Base-by-base conservation (phyloP, 2,888 invertebrate species). In the Andrena minutula region DNA sequence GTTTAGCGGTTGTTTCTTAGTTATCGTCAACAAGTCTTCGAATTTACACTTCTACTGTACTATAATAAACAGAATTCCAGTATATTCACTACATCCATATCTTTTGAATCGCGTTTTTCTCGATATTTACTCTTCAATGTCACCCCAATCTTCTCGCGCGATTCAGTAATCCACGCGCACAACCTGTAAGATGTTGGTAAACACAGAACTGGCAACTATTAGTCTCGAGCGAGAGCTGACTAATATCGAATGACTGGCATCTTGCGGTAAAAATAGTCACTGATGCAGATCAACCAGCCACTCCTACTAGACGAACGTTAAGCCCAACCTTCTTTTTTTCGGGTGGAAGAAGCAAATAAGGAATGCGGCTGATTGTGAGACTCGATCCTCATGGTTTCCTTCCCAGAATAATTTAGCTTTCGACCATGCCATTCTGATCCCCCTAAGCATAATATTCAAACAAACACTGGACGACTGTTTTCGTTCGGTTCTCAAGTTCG, bases 221-320 rank as follows among this genome's bases (percentile, higher is more conserved):
- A 5, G 12, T 28, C 12, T 28, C 23, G 60, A 26, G 16, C 12
- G 47, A 28, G 12, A 20, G 20, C 60, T 70, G 58, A 70, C 70
- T 70, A 70, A 70, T 8, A 56, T 12, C 23, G 28, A 60, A 60
- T 47, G 70, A 60, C 70, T 47, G 58, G 60, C 70, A 28, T 26
- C 26, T 47, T 5, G 3, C 12, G 20, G 41, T 28, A 28, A 28
- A 28, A 28, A 30, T 8, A 60, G 12, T 70, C 41, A 23, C 20
- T n/a, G 3, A 5, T 47, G 20, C 10, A 47, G 60, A 60, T 12
- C 47, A 47, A 60, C 56, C 5, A 23, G 23, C 56, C 23, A 10
- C 56, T 56, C 10, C 56, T 26, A 56, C 26, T 56, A 26, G 23
- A 10, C 56, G 4, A 26, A 23, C 20, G 53, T 23, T 41, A 41